Evolutionary conservation across 2,888 invertebrate species (phyloP).

Genomic region (Zaprionus bogoriensis): DNA sequence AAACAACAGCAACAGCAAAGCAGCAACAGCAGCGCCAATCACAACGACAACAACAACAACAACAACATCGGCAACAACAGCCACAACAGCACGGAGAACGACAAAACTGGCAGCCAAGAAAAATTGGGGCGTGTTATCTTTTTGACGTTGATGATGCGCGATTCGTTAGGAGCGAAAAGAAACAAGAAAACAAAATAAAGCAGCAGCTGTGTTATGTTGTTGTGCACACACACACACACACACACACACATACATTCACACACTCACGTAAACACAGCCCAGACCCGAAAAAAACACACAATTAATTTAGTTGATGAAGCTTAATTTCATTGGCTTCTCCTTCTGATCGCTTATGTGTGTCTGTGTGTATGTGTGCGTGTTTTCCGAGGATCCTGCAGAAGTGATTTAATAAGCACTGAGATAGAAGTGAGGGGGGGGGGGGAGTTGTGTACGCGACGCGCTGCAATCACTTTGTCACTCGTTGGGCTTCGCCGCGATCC

Average conservation of each 20-base stretch:
- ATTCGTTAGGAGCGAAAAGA: slow-evolving; percentile 36
- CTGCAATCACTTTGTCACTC: neutral
- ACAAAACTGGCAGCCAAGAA: slow-evolving; percentile 57
- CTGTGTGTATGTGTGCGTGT: neutral
- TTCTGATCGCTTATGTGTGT: slow-evolving; percentile 5
- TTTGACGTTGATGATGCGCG: slow-evolving; percentile 66
- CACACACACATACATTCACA: neutral
- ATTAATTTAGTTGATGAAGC: slow-evolving; percentile 42
- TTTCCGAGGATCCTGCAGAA: no score
- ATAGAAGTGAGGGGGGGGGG: no score
- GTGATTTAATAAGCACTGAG: no score
- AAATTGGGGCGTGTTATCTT: slow-evolving; percentile 71
- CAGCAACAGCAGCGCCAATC: neutral
- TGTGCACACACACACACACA: slow-evolving; percentile 4
- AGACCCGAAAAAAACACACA: slow-evolving; percentile 7
- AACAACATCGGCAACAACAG: neutral
- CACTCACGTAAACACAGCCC: neutral
- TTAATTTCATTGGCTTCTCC: slow-evolving; percentile 15
- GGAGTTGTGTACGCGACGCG: neutral
- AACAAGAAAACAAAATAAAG: slow-evolving; percentile 12
- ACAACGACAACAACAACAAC: slow-evolving; percentile 11
- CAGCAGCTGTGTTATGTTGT: slow-evolving; percentile 34
- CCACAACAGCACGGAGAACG: neutral
- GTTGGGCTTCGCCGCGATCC: neutral
- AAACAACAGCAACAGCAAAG: neutral